These are phyloP conservation scores for Allacma fusca DNA, from an alignment of 2,888 invertebrate genomes.

Conservation along the genomic window DNA sequence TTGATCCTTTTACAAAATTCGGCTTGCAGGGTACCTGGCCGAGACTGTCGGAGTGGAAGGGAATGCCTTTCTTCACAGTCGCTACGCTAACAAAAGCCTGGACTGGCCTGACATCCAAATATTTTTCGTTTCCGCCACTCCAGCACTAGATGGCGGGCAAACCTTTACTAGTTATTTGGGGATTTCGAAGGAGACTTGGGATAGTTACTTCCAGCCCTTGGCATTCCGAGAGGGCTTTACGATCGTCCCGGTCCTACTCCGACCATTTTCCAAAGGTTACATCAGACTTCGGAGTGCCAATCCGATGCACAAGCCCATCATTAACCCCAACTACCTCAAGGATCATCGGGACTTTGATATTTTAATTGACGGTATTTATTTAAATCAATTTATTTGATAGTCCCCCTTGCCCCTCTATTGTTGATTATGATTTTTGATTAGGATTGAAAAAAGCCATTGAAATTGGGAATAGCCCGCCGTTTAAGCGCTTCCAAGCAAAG, in stretches of 20 bases:
- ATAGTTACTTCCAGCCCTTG: constrained; percentile 56
- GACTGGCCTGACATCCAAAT: constrained; percentile 58
- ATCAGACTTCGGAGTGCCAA: constrained; percentile 82
- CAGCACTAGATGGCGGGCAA: constrained; percentile 55
- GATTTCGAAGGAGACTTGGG: constrained; percentile 54
- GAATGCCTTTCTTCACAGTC: constrained; percentile 54
- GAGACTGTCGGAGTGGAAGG: constrained; percentile 52
- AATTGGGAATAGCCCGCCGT: constrained; percentile 78
- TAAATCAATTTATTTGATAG: neutral
- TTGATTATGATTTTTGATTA: constrained; percentile 49
- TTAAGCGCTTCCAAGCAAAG: constrained; percentile 76
- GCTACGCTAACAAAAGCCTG: constrained; percentile 45
- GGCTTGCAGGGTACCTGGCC: constrained; percentile 22
- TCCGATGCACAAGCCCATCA: constrained; percentile 86
- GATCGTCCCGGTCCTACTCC: constrained; percentile 81
- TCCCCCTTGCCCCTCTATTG: no score
- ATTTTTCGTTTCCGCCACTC: constrained; percentile 53
- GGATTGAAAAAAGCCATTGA: constrained; percentile 85
- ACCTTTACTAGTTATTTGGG: constrained; percentile 56
- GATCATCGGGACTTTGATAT: constrained; percentile 82
- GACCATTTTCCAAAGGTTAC: constrained; percentile 84
- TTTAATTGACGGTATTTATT: constrained; percentile 70
- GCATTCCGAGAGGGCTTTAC: constrained; percentile 65
- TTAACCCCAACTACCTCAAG: constrained; percentile 89
- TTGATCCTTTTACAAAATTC: no score